Evolutionary conservation across 30 jellyfish, hydroid and myxozoan genomes (phyloP).

Genomic region (Hydractinia symbiolongicarpus): DNA sequence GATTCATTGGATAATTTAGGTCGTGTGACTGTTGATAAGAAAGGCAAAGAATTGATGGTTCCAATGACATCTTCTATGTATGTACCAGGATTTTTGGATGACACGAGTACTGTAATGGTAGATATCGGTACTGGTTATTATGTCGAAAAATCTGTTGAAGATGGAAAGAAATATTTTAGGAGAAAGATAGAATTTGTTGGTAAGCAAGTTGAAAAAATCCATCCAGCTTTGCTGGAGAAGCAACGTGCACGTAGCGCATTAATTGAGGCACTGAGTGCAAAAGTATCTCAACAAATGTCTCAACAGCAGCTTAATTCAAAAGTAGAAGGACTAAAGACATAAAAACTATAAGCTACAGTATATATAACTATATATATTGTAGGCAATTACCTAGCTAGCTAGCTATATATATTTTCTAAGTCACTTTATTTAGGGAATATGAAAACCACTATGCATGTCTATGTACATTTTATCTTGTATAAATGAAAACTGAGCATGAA

Average conservation of each 20-base stretch:
- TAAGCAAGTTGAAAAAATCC: constrained; percentile 76
- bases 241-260: constrained; percentile 65
- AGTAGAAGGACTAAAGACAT: constrained; percentile 57
- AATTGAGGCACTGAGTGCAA: constrained; percentile 77
- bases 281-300: constrained; percentile 83
- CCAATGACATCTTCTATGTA: constrained; percentile 97
- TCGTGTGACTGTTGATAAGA: constrained; percentile 33
- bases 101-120: constrained; percentile 49
- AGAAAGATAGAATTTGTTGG: constrained; percentile 81
- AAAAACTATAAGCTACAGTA: neutral
- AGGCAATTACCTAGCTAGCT: too few species aligned
- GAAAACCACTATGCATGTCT: too few species aligned
- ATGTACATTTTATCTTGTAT: too few species aligned
- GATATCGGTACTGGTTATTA: constrained; percentile 97
- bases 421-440: too few species aligned
- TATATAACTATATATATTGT: too few species aligned
- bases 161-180: constrained; percentile 70
- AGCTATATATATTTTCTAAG: too few species aligned
- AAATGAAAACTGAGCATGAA: too few species aligned
- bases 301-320: constrained; percentile 53
- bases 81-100: constrained; percentile 68
- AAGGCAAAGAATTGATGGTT: constrained; percentile 56
- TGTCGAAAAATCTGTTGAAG: constrained; percentile 76
- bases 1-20: constrained; percentile 74
- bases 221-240: constrained; percentile 68